Percentiles rank a stretch among this genome's conserved stretches.
Evolutionary conservation across 2,797 vertebrate genomes (phyloP).

Genomic region (Anas georgica): DNA sequence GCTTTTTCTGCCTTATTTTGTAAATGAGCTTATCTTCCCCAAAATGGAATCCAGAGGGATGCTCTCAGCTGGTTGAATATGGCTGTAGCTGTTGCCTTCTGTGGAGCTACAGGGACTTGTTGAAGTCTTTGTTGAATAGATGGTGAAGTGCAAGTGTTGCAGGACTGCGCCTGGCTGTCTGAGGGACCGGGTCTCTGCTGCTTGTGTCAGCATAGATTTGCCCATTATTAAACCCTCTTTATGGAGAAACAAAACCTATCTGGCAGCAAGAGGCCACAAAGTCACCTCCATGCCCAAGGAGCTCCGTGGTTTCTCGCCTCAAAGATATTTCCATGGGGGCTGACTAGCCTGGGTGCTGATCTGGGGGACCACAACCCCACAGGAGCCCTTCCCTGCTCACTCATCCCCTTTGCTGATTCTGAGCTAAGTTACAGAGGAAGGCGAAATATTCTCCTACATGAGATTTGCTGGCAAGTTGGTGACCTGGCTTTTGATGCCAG

Average conservation of each 20-base stretch:
- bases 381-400: not conserved
- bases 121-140: not conserved
- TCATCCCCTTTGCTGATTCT: not conserved
- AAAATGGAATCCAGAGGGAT: not conserved
- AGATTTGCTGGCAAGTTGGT: not conserved
- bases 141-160: accelerated
- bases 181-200: accelerated
- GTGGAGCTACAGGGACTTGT: accelerated
- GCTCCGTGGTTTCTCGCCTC: not conserved
- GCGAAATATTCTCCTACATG: accelerated
- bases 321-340: no score
- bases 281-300: not conserved
- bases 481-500: not conserved
- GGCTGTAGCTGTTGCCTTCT: not conserved
- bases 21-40: not conserved
- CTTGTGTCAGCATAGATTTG: not conserved
- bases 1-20: not conserved
- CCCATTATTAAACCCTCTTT: not conserved
- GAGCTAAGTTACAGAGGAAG: not conserved
- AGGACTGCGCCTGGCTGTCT: not conserved
- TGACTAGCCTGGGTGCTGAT: not conserved
- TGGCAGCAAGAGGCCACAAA: not conserved
- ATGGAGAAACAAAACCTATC: not conserved
- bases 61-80: not conserved
- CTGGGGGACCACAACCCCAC: no score